These are phyloP conservation scores for Hyles vespertilio DNA, from an alignment of 1,140 invertebrate species.

Conservation along the genomic window DNA sequence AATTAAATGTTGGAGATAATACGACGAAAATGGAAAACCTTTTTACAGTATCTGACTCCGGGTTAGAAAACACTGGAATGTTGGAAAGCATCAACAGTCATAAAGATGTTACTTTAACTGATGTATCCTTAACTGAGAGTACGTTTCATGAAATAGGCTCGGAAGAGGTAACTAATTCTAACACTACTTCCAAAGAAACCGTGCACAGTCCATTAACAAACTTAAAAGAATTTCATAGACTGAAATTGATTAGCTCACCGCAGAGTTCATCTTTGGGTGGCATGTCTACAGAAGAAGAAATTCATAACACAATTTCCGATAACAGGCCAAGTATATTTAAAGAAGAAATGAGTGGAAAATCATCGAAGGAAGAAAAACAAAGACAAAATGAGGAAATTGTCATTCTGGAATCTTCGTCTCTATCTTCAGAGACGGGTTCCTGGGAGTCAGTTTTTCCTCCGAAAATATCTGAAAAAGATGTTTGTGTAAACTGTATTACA, in stretches of 20 bases:
- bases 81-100: slow-evolving; percentile 58
- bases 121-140: slow-evolving; percentile 58
- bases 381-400: slow-evolving; percentile 82
- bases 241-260: slow-evolving; percentile 14
- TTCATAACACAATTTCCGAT: slow-evolving; percentile 18
- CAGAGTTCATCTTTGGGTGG: slow-evolving; percentile 26
- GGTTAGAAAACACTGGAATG: slow-evolving; percentile 57
- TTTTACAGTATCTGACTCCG: slow-evolving; percentile 62
- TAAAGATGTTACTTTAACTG: slow-evolving; percentile 60
- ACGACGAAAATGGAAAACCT: slow-evolving; percentile 59
- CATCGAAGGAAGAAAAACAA: slow-evolving; percentile 82
- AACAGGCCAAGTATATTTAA: slow-evolving; percentile 20
- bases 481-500: slow-evolving; percentile 48
- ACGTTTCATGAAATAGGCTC: slow-evolving; percentile 45
- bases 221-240: slow-evolving; percentile 20
- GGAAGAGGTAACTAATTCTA: slow-evolving; percentile 39
- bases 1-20: slow-evolving; percentile 53
- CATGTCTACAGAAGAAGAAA: slow-evolving; percentile 27
- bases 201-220: slow-evolving; percentile 25
- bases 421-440: slow-evolving; percentile 78
- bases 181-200: slow-evolving; percentile 18
- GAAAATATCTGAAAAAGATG: slow-evolving; percentile 48
- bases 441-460: slow-evolving; percentile 78
- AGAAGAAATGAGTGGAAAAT: slow-evolving; percentile 34
- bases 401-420: slow-evolving; percentile 76